A percentile compares a stretch with the other conserved stretches of the same genome.
phyloP scores from a whole-genome alignment of 2,113 vertebrate genomes.

The Micronycteris hirsuta region DNA sequence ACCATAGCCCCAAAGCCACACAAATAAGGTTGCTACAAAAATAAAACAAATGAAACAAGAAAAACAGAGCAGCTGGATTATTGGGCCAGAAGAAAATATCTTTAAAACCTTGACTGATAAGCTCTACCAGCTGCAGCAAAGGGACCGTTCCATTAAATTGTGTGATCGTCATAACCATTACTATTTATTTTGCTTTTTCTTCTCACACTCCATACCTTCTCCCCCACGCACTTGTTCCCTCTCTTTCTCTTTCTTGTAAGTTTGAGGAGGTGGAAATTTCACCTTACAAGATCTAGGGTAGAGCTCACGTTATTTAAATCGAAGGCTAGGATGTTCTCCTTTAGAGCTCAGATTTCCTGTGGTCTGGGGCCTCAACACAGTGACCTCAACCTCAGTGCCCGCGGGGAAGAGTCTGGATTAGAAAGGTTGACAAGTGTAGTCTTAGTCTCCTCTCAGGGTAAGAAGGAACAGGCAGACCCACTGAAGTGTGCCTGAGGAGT shows the following conservation, averaged over 20 bases:
- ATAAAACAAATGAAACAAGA: background rate
- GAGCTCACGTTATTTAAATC: background rate
- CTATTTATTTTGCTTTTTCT: background rate
- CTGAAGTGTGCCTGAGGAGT: background rate
- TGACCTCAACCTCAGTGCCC: background rate
- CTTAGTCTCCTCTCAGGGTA: background rate
- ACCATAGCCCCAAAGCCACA: background rate
- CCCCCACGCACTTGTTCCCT: background rate
- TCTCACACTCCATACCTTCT: background rate
- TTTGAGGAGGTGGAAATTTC: background rate
- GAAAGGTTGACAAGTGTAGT: background rate
- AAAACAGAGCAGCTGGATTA: background rate
- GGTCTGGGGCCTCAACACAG: background rate
- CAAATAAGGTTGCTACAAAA: background rate
- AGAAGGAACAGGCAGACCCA: background rate
- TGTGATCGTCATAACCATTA: background rate
- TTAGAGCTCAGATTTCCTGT: background rate
- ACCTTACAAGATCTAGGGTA: background rate
- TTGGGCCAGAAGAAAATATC: background rate
- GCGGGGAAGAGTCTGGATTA: background rate
- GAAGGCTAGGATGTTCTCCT: background rate
- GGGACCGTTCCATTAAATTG: background rate
- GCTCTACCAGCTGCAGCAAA: background rate
- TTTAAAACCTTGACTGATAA: background rate
- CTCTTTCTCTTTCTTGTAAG: background rate